Evolutionary conservation across 92 coral and sea anemone genomes (phyloP).

Genomic region (Blastomussa wellsi): DNA sequence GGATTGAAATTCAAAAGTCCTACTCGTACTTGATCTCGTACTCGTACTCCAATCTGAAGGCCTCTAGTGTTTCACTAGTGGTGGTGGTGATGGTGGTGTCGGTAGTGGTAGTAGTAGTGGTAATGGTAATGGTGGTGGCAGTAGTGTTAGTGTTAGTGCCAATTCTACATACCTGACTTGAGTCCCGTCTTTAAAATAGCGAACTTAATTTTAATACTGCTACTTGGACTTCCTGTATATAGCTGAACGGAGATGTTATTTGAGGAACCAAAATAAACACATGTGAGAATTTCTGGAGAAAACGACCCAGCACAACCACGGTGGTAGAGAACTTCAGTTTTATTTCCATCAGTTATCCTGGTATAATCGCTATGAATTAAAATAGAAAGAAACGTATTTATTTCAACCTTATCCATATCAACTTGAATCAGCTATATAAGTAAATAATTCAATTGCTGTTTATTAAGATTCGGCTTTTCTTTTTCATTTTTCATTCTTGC

Average conservation of each 20-base stretch:
- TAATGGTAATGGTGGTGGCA: background rate
- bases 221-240: background rate
- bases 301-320: background rate
- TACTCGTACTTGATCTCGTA: no score
- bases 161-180: background rate
- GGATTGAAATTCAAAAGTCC: no score
- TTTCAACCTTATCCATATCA: background rate
- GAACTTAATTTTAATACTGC: background rate
- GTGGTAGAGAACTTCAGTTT: background rate
- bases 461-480: no score
- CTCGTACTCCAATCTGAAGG: no score
- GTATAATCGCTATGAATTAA: background rate
- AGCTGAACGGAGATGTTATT: background rate
- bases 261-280: background rate
- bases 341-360: background rate
- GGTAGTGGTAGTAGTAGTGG: background rate
- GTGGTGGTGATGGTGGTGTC: background rate
- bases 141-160: background rate
- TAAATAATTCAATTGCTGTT: no score
- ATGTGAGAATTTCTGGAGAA: conserved; percentile 3
- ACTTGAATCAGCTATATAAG: no score
- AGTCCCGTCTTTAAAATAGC: background rate
- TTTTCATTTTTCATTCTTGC: no score
- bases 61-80: no score
- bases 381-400: background rate